Conservation (phyloP, 2,888 invertebrate genomes). For the Drosophila pseudotakahashii region DNA sequence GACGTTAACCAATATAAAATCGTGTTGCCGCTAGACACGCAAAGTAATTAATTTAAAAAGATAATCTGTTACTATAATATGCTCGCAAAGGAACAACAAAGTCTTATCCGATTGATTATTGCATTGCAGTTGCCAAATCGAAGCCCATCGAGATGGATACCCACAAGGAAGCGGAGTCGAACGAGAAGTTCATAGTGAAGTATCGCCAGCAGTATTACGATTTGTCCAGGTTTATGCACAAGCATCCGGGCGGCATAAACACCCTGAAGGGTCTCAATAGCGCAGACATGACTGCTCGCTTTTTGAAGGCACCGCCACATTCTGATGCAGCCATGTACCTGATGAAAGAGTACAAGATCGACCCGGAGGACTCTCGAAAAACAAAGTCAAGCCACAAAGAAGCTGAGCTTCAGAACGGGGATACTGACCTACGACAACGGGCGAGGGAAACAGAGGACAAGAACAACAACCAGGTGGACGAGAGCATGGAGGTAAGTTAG, state of each 20-base stretch:
- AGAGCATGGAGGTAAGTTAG: conserved; percentile 83
- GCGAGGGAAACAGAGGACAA: conserved; percentile 61
- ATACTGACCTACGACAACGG: conserved; percentile 15
- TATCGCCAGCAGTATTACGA: conserved; percentile 87
- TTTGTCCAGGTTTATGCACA: conserved; percentile 87
- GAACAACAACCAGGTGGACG: conserved; percentile 79
- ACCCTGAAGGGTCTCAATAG: conserved; percentile 85
- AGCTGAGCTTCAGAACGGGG: not conserved
- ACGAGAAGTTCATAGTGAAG: conserved; percentile 78
- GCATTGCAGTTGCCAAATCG: conserved; percentile 50
- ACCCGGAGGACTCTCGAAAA: conserved; percentile 13
- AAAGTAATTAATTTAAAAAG: conserved; percentile 27
- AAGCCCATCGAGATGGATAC: conserved; percentile 47
- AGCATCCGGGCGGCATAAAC: conserved; percentile 91
- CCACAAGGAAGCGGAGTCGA: conserved; percentile 29
- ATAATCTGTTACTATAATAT: not conserved
- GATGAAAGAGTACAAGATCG: conserved; percentile 82
- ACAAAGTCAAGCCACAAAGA: conserved; percentile 1
- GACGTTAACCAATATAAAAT: conserved; percentile 21
- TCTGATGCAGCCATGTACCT: conserved; percentile 84
- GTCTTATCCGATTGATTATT: conserved; percentile 11
- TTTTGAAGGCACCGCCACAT: conserved; percentile 82
- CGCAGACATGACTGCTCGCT: conserved; percentile 81
- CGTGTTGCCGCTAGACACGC: conserved; percentile 21
- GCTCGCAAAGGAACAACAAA: not conserved